These are phyloP conservation scores for Rhogogaster chlorosoma DNA, from an alignment of 2,888 invertebrate species.

Conservation along the genomic window DNA sequence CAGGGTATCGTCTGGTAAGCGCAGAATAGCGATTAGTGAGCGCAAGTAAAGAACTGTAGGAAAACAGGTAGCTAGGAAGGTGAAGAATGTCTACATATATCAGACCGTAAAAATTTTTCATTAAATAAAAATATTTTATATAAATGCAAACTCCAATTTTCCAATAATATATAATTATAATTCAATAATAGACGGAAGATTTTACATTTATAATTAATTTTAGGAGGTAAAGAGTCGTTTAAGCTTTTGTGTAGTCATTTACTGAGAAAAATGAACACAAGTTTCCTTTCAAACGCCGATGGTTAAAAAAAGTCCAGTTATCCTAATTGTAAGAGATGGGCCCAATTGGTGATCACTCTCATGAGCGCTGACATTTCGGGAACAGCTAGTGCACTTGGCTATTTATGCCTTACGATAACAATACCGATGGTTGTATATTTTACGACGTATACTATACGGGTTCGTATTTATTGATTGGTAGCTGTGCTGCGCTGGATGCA, in stretches of 20 bases:
- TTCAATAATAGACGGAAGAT: too few relatives aligned
- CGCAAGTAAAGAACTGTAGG: too few relatives aligned
- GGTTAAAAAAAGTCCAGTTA: constrained; percentile 31
- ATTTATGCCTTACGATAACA: constrained; percentile 16
- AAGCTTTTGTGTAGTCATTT: constrained; percentile 14
- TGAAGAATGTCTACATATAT: too few relatives aligned
- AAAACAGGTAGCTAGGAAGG: too few relatives aligned
- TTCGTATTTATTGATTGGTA: constrained; percentile 16
- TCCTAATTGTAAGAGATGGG: not conserved
- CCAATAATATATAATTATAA: too few relatives aligned
- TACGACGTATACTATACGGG: not conserved
- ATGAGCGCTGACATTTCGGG: constrained; percentile 27
- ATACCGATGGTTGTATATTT: not conserved
- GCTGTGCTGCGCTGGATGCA: not conserved
- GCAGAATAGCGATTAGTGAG: too few relatives aligned
- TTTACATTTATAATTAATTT: too few relatives aligned
- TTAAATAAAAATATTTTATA: too few relatives aligned
- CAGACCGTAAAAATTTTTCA: too few relatives aligned
- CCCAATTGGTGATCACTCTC: constrained; percentile 20
- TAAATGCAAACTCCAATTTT: too few relatives aligned
- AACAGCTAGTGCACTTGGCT: constrained; percentile 2
- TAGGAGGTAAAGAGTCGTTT: constrained; percentile 2
- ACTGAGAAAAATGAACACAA: not conserved
- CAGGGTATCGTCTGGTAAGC: too few relatives aligned
- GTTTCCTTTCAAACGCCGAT: not conserved